phyloP scores from a whole-genome alignment of 2,113 vertebrate genomes.

The Crotalus tigris region DNA sequence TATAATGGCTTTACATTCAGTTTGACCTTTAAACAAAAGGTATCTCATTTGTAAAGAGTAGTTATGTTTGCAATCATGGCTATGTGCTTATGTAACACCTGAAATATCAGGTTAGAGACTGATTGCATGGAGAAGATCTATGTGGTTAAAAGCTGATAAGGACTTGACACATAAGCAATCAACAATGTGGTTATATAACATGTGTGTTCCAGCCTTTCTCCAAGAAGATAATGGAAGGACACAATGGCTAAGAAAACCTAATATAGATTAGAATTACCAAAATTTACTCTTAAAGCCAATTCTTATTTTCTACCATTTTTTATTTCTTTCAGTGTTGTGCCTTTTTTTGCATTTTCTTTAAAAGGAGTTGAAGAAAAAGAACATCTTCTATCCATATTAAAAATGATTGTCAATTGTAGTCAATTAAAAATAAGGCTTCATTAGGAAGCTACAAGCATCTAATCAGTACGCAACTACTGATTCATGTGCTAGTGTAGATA shows the following conservation, averaged over 20 bases:
- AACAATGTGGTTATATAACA: background rate
- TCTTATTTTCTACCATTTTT: background rate
- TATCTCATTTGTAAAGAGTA: background rate
- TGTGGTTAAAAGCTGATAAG: background rate
- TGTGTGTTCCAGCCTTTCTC: background rate
- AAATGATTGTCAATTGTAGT: background rate
- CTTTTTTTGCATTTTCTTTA: background rate
- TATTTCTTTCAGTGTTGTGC: background rate
- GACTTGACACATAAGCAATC: background rate
- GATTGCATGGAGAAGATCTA: background rate
- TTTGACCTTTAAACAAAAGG: background rate
- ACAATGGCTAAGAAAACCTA: background rate
- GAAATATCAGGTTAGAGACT: background rate
- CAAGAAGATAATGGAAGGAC: background rate
- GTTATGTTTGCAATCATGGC: background rate
- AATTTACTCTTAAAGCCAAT: background rate
- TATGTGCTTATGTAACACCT: background rate
- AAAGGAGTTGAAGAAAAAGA: background rate
- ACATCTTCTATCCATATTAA: background rate
- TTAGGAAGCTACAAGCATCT: background rate
- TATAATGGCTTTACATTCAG: background rate
- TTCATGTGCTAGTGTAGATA: background rate
- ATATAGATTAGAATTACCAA: background rate
- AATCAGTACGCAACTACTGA: background rate
- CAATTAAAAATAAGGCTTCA: background rate